These are phyloP conservation scores for Calyptommatus sinebrachiatus DNA, from an alignment of 2,113 vertebrate species.

Conservation along the genomic window DNA sequence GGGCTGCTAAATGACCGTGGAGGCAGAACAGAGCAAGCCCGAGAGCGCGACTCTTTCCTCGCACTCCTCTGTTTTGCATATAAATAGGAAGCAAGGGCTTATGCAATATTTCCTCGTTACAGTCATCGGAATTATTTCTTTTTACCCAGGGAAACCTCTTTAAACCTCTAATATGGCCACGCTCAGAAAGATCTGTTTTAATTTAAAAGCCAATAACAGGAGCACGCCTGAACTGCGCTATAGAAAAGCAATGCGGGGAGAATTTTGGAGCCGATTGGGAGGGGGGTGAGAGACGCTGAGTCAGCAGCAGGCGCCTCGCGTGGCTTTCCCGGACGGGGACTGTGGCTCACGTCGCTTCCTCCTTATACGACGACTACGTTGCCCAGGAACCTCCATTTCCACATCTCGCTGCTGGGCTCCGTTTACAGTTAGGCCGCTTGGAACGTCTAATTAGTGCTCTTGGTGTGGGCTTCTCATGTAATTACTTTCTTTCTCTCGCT, in stretches of 20 bases:
- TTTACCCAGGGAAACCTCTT: neutral
- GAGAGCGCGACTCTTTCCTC: neutral
- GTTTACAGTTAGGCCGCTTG: constrained; percentile 60
- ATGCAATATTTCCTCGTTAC: constrained; percentile 18
- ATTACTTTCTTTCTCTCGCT: constrained; percentile 56
- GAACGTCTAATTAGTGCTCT: constrained; percentile 71
- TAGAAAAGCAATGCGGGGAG: constrained; percentile 34
- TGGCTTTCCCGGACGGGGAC: neutral
- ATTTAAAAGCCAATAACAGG: constrained; percentile 50
- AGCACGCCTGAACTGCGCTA: constrained; percentile 30
- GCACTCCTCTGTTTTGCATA: neutral
- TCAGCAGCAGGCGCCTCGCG: constrained; percentile 59
- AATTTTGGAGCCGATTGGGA: constrained; percentile 21
- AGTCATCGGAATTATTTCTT: constrained; percentile 11
- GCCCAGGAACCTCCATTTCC: constrained; percentile 41
- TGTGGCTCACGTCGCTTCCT: neutral
- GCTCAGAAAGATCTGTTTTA: constrained; percentile 43
- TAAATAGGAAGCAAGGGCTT: neutral
- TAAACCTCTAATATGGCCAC: constrained; percentile 3
- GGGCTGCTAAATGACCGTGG: neutral
- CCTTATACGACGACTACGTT: no score
- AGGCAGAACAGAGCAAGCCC: neutral
- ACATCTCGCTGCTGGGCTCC: constrained; percentile 52
- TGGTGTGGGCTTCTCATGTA: constrained; percentile 49
- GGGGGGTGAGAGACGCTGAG: constrained; percentile 61